These are phyloP conservation scores for Acronicta leporina DNA, from an alignment of 2,888 invertebrate genomes.

Conservation along the genomic window DNA sequence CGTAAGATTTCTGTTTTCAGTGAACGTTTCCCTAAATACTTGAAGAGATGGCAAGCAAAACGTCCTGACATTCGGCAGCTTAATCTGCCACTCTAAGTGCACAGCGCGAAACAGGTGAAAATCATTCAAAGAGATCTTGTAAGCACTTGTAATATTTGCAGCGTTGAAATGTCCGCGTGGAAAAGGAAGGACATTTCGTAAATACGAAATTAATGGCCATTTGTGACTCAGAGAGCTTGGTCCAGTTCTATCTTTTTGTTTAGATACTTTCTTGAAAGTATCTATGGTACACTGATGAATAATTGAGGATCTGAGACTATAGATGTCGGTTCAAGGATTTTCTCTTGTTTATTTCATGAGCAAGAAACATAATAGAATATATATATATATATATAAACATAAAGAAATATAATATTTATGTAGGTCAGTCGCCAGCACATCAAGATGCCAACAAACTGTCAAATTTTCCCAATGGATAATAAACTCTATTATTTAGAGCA, in stretches of 20 bases:
- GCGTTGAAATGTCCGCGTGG: slow-evolving; percentile 31
- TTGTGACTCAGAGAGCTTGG: slow-evolving; percentile 16
- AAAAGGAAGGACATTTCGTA: slow-evolving; percentile 24
- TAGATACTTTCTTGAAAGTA: background rate
- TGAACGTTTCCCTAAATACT: slow-evolving; percentile 1
- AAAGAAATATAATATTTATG: too few species aligned
- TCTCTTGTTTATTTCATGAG: background rate
- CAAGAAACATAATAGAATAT: too few species aligned
- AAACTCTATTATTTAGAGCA: too few species aligned
- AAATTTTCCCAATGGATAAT: too few species aligned
- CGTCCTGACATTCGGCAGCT: slow-evolving; percentile 9
- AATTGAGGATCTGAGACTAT: background rate
- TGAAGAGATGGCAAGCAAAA: background rate
- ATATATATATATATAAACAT: too few species aligned
- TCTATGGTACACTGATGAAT: slow-evolving; percentile 1
- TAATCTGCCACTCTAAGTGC: slow-evolving; percentile 26
- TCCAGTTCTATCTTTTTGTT: slow-evolving; percentile 7
- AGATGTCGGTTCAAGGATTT: background rate
- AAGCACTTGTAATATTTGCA: slow-evolving; percentile 36
- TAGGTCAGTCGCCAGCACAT: too few species aligned
- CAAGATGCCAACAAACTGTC: too few species aligned
- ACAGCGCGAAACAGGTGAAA: slow-evolving; percentile 20
- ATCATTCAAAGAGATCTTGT: slow-evolving; percentile 22
- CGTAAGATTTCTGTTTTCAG: too few species aligned
- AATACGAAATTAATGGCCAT: slow-evolving; percentile 30